Conservation (phyloP, 2,113 vertebrate species). For the Vidua macroura region DNA sequence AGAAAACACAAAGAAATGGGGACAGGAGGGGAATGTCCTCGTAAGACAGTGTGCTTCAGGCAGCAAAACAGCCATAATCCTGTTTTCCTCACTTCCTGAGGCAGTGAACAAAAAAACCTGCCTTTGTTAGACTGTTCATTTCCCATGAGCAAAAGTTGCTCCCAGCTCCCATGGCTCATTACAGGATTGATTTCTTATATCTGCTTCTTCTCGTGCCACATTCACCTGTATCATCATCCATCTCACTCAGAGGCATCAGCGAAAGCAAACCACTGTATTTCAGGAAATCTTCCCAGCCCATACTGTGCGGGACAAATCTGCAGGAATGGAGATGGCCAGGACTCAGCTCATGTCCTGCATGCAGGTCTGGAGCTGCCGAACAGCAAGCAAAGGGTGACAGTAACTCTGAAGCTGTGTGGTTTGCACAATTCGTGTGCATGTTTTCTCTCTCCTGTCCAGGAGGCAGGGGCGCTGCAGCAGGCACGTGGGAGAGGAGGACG, state of each 20-base stretch:
- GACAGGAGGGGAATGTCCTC: not conserved
- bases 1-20: not conserved
- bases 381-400: not conserved
- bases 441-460: not conserved
- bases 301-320: not conserved
- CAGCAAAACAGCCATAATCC: slow-evolving; percentile 37
- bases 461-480: accelerated
- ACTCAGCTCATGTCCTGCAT: not conserved
- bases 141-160: not conserved
- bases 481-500: not conserved
- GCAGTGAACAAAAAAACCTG: not conserved
- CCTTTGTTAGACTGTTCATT: not conserved
- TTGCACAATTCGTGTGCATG: not conserved
- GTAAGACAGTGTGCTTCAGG: not conserved
- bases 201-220: not conserved
- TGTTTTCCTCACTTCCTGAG: not conserved
- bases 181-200: not conserved
- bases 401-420: not conserved
- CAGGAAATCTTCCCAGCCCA: not conserved
- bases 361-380: not conserved
- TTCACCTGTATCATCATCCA: not conserved
- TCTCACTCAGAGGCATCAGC: accelerated
- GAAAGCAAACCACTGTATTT: not conserved
- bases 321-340: not conserved
- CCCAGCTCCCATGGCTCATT: not conserved